These are phyloP conservation scores for Nixonia krombeini DNA, from an alignment of 1,140 invertebrate genomes.

Conservation along the genomic window DNA sequence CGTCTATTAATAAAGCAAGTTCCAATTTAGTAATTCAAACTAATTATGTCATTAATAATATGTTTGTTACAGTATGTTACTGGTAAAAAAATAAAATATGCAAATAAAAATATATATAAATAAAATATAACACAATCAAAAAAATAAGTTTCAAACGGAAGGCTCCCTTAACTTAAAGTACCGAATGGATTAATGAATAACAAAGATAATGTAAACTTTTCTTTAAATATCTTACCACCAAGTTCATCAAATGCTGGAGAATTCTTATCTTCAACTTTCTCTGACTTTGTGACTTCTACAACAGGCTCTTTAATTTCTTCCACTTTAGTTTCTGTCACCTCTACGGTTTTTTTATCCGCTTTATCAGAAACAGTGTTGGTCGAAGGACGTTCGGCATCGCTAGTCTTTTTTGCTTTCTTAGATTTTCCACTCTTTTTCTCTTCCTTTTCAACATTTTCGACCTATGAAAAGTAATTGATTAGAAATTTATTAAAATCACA, in stretches of 20 bases:
- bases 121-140: conserved; percentile 8
- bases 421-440: conserved; percentile 58
- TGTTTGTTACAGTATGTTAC: no score
- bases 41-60: conserved; percentile 1
- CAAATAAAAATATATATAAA: conserved; percentile 18
- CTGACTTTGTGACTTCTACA: conserved; percentile 38
- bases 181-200: no score
- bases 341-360: conserved; percentile 27
- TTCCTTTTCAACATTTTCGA: conserved; percentile 50
- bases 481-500: not conserved
- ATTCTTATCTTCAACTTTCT: conserved; percentile 57
- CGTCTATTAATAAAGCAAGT: conserved; percentile 68
- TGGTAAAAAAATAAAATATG: conserved; percentile 18
- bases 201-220: no score
- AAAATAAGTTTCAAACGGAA: no score
- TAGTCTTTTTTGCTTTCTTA: conserved; percentile 68
- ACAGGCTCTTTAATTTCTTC: conserved; percentile 52
- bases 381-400: conserved; percentile 52
- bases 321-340: conserved; percentile 66
- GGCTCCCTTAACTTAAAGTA: no score
- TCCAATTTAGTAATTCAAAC: no score
- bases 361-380: conserved; percentile 18
- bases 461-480: conserved; percentile 32
- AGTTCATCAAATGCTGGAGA: conserved; percentile 77
- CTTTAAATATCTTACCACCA: conserved; percentile 78